Evolutionary conservation across 2,113 vertebrate genomes (phyloP), one percentile per base, ranked within the genome.

Genomic region (Oriolus oriolus): DNA sequence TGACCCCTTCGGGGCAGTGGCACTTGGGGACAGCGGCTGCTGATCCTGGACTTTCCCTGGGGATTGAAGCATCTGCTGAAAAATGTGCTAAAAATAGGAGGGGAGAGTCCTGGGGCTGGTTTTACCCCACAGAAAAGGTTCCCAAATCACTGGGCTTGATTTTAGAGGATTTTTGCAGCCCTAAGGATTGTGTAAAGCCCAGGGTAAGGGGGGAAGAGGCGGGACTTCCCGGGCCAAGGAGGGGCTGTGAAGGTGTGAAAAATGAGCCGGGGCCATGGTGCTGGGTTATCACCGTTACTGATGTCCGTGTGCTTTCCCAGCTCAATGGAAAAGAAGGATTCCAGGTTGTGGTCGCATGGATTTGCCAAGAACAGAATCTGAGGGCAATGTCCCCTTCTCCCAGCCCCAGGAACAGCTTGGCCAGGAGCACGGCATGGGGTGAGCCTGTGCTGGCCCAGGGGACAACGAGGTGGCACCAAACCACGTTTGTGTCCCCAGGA

Each of bases 391-490:
- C 52, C 65, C 22, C 49, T 57, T 74, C 59, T 63, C 33, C 80
- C 70, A 24, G 54, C 2, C 4, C 3, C 10, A 6, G 44, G 73
- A 57, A 3, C 41, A 87, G 73, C 66, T 61, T 42, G 77, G 81
- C 56, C 31, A 5, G 85, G 50, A 78, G 44, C 41, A n/a, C 56
- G 66, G 24, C 30, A 4, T 3, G 17, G 15, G 45, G 21, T 7
- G 18, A 84, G 66, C 56, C 54, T 20, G 9, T 82, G 60, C 71
- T 74, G 85, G 68, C 77, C 30, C 35, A 17, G 63, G 64, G 59
- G 44, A 63, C 44, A 23, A 2, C 0, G 0, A 54, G 45, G 23
- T 39, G 49, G 8, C 49, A 45, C 19, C 16, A 3, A 60, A 11
- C 30, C 60, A 33, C 5, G 0, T 13, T 11, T 2, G 1, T 21